These are phyloP conservation scores for Mastomys natalensis DNA, from an alignment of 2,113 vertebrate genomes.

Conservation along the genomic window DNA sequence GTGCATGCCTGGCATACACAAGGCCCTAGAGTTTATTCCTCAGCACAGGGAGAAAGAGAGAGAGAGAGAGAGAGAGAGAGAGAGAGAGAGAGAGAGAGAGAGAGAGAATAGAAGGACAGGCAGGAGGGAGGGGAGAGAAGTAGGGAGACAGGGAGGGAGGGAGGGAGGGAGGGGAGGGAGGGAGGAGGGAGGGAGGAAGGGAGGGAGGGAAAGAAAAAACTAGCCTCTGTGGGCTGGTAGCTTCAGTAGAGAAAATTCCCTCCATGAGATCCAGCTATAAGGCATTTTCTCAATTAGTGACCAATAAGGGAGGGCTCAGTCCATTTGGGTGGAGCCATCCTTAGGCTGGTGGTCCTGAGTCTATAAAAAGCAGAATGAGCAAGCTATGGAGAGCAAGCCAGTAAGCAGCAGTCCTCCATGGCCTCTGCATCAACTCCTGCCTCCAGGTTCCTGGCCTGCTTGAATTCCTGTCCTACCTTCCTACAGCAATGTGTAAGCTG, in stretches of 20 bases:
- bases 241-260: not conserved
- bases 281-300: not conserved
- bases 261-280: not conserved
- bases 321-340: not conserved
- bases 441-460: not conserved
- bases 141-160: not conserved
- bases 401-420: not conserved
- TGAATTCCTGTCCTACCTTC: not conserved
- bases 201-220: not conserved
- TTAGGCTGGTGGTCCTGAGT: not conserved
- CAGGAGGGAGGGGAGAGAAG: too few species aligned
- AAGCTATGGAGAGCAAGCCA: not conserved
- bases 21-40: not conserved
- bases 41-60: not conserved
- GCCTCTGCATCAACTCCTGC: not conserved
- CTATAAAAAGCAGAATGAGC: not conserved
- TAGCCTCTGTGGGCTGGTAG: not conserved
- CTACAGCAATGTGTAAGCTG: not conserved
- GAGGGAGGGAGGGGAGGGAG: rapidly evolving
- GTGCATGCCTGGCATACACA: too few species aligned
- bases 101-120: rapidly evolving
- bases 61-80: too few species aligned
- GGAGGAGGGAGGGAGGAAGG: not conserved
- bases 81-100: not conserved
- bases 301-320: not conserved